Conservation (phyloP, 64 coral and sea anemone species). For the Astreopora myriophthalma region DNA sequence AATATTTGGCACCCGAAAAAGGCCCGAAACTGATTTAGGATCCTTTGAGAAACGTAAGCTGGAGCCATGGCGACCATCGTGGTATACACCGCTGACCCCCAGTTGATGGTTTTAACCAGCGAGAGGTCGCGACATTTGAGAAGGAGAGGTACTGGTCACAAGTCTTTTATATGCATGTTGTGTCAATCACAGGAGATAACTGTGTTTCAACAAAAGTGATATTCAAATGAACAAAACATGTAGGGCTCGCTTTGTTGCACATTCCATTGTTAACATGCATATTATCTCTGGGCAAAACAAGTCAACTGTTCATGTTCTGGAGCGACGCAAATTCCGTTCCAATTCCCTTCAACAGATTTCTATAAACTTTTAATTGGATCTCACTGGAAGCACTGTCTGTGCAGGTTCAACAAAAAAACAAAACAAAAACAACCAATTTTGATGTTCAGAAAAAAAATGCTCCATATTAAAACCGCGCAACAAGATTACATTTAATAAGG, state of each 20-base stretch:
- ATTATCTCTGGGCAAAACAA: neutral
- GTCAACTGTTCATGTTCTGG: neutral
- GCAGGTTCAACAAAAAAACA: neutral
- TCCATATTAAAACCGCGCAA: constrained; percentile 6
- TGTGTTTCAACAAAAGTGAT: constrained; percentile 2
- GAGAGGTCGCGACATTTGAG: neutral
- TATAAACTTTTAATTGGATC: too few relatives aligned
- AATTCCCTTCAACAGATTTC: neutral
- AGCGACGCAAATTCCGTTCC: neutral
- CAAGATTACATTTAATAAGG: neutral
- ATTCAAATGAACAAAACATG: constrained; percentile 1
- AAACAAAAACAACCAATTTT: neutral
- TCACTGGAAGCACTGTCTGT: neutral
- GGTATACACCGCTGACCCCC: too few relatives aligned
- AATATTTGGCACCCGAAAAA: too few relatives aligned
- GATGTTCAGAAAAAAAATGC: constrained; percentile 1
- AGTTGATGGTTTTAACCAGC: neutral
- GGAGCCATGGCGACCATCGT: too few relatives aligned
- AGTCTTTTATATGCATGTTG: neutral
- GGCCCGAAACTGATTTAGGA: too few relatives aligned
- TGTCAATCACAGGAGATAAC: neutral
- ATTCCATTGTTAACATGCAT: constrained; percentile 28
- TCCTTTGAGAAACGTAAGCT: too few relatives aligned
- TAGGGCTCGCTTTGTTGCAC: neutral
- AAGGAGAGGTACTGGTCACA: constrained; percentile 8